Conservation (phyloP, 1,140 invertebrate genomes). For the Euwallacea fornicatus region DNA sequence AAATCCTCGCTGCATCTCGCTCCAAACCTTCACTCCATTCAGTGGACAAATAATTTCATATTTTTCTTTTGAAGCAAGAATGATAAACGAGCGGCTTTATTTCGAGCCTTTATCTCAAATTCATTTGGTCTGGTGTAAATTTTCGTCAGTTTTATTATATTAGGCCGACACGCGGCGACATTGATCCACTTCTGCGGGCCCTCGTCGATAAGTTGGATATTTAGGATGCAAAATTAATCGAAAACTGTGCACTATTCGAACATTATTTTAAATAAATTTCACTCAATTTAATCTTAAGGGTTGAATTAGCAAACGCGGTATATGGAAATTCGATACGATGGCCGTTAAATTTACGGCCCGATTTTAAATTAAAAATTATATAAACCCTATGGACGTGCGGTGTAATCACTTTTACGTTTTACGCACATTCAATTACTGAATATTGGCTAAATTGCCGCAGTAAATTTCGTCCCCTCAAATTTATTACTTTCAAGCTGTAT, state of each 20-base stretch:
- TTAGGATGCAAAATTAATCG: background rate
- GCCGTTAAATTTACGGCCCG: background rate
- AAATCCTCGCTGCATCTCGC: slow-evolving; percentile 9
- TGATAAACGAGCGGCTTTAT: slow-evolving; percentile 27
- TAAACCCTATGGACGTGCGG: background rate
- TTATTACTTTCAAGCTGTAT: background rate
- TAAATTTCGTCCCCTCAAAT: background rate
- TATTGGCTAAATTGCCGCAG: background rate
- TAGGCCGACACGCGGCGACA: background rate
- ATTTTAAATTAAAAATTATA: slow-evolving; percentile 9
- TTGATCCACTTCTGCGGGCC: background rate
- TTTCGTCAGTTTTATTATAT: slow-evolving; percentile 21
- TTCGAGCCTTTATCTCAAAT: slow-evolving; percentile 26
- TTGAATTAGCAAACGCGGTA: slow-evolving; percentile 10
- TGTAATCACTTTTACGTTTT: slow-evolving; percentile 4
- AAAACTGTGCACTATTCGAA: background rate
- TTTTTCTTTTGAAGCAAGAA: slow-evolving; percentile 24
- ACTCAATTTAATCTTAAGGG: slow-evolving; percentile 10
- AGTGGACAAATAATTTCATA: slow-evolving; percentile 28
- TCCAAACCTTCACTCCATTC: slow-evolving; percentile 13
- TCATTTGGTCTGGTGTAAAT: slow-evolving; percentile 24
- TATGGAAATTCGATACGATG: slow-evolving; percentile 6
- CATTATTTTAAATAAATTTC: slow-evolving; percentile 17
- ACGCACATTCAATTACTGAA: slow-evolving; percentile 7
- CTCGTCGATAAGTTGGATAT: background rate